phyloP scores from a whole-genome alignment of 2,888 invertebrate species.

The Caenorhabditis panamensis region DNA sequence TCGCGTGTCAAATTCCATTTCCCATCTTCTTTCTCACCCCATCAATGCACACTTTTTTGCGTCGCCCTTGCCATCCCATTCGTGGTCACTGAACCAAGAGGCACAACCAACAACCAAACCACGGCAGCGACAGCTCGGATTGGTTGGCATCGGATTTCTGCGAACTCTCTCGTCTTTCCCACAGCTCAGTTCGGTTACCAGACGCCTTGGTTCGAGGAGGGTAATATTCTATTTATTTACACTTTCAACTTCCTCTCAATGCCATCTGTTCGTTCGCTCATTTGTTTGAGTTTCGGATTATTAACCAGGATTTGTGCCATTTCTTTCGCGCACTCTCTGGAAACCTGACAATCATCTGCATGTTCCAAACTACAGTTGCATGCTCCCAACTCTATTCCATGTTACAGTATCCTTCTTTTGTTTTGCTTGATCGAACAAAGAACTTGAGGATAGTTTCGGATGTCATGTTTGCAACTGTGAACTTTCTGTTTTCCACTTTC shows the following conservation, averaged over 20 bases:
- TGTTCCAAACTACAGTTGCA: no score
- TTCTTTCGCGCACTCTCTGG: conserved; percentile 9
- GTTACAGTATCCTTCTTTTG: no score
- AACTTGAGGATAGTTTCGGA: background rate
- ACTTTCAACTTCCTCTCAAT: conserved; percentile 28
- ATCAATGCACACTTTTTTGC: conserved; percentile 4
- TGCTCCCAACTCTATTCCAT: no score
- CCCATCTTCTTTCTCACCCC: background rate
- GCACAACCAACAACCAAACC: no score
- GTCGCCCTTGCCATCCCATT: conserved; percentile 1
- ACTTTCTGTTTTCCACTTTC: background rate
- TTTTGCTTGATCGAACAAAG: conserved; percentile 10
- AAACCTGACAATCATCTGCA: no score
- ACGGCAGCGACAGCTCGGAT: background rate
- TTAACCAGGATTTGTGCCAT: conserved; percentile 25
- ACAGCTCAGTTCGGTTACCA: conserved; percentile 13
- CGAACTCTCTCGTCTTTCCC: background rate
- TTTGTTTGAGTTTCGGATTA: conserved; percentile 59
- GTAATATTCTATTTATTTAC: conserved; percentile 49
- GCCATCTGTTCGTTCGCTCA: conserved; percentile 39
- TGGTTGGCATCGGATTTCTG: conserved; percentile 7
- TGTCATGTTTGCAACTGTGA: background rate
- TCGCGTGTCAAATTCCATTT: conserved; percentile 42
- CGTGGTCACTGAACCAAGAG: conserved; percentile 35
- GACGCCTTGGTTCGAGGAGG: background rate